phyloP scores from a whole-genome alignment of 2,888 invertebrate species.

The Lacanobia wlatinum region DNA sequence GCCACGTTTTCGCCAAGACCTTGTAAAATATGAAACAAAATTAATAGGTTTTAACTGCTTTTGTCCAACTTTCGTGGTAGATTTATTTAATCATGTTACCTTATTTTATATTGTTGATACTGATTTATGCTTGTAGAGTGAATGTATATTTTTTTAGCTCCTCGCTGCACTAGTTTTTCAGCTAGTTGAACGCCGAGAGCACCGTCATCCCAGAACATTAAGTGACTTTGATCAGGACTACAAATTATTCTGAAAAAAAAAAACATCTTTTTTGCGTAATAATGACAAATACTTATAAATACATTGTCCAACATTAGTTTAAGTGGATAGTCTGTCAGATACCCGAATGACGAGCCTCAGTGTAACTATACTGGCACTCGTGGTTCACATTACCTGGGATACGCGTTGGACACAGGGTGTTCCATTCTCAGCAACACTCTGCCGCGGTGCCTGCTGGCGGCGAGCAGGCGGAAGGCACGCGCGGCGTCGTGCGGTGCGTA shows the following conservation, averaged over 20 bases:
- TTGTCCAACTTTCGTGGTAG: neutral
- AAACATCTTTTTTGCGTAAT: too few species aligned
- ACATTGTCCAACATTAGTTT: neutral
- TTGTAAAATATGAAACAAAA: neutral
- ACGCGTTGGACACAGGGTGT: conserved; percentile 20
- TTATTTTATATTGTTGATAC: conserved; percentile 30
- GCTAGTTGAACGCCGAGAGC: conserved; percentile 68
- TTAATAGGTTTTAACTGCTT: neutral
- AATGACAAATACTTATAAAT: too few species aligned
- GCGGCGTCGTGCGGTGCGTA: conserved; percentile 70
- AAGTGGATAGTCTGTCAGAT: neutral
- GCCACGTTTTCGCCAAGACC: conserved; percentile 31
- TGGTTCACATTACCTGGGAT: conserved; percentile 9
- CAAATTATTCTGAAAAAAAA: conserved; percentile 43
- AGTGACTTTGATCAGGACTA: conserved; percentile 21
- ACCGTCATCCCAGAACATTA: conserved; percentile 46
- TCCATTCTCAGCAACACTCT: conserved; percentile 74
- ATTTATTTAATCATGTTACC: conserved; percentile 3
- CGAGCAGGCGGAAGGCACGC: conserved; percentile 76
- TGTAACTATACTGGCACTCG: neutral
- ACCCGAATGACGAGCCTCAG: too few species aligned
- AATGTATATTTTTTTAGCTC: conserved; percentile 70
- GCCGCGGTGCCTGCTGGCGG: conserved; percentile 76
- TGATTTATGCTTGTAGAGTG: conserved; percentile 32
- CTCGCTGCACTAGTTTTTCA: conserved; percentile 68